These are phyloP conservation scores for Danio choprae DNA, from an alignment of 2,797 vertebrate species.

Conservation along the genomic window DNA sequence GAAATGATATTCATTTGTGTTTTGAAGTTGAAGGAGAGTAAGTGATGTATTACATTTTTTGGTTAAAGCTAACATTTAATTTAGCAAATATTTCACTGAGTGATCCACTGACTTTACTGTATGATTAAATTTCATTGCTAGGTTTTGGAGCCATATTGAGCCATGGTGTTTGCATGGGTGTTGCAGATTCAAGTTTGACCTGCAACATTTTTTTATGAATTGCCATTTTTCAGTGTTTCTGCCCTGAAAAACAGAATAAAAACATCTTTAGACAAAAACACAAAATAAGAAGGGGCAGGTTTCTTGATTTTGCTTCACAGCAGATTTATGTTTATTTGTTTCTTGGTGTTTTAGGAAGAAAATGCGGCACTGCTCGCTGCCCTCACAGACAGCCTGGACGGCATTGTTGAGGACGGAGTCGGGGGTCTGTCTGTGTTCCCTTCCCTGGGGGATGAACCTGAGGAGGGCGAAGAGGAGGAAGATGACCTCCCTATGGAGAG, in stretches of 20 bases:
- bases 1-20: too few species aligned
- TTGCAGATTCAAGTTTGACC: background rate
- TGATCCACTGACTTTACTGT: slow-evolving; percentile 53
- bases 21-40: background rate
- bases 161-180: background rate
- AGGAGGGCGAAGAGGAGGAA: slow-evolving; percentile 77
- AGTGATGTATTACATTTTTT: background rate
- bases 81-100: slow-evolving; percentile 59
- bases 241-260: background rate
- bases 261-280: background rate
- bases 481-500: slow-evolving; percentile 71
- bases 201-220: background rate
- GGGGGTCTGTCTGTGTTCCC: slow-evolving; percentile 90
- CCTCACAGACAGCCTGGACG: slow-evolving; percentile 93
- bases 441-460: slow-evolving; percentile 81
- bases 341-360: slow-evolving; percentile 81
- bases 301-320: background rate
- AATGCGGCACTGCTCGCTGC: slow-evolving; percentile 95
- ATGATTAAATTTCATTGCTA: slow-evolving; percentile 51
- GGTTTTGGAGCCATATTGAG: background rate
- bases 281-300: background rate
- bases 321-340: background rate
- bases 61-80: slow-evolving; percentile 22
- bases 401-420: slow-evolving; percentile 92
- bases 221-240: background rate